These are phyloP conservation scores for Strigamia crassipes DNA, from an alignment of 2,888 invertebrate genomes.

Conservation along the genomic window DNA sequence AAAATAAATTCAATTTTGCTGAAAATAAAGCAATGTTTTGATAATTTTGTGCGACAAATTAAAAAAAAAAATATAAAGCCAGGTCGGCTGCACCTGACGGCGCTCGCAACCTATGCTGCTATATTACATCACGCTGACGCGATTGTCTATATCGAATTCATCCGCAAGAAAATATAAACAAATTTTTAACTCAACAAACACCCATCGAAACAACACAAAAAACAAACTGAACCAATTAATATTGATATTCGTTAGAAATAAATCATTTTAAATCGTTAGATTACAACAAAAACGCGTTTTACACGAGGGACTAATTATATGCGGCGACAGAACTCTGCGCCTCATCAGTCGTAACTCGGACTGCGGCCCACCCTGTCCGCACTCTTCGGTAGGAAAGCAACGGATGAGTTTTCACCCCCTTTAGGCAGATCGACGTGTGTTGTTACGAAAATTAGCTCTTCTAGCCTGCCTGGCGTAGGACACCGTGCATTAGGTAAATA, in stretches of 20 bases:
- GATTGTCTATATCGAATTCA: conserved; percentile 12
- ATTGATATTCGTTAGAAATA: neutral
- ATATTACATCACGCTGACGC: conserved; percentile 26
- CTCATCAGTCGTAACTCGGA: conserved; percentile 22
- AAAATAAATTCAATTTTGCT: neutral
- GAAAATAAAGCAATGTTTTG: neutral
- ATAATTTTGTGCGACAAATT: neutral
- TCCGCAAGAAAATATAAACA: neutral
- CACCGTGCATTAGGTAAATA: conserved; percentile 38
- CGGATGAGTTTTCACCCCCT: conserved; percentile 32
- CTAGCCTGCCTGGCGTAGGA: conserved; percentile 23
- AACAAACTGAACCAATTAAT: neutral
- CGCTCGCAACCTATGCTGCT: conserved; percentile 28
- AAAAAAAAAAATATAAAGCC: neutral
- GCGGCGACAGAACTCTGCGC: conserved; percentile 36
- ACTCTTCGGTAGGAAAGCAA: conserved; percentile 38
- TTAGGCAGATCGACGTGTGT: conserved; percentile 30
- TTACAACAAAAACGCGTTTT: neutral
- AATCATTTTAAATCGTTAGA: neutral
- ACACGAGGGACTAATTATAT: neutral
- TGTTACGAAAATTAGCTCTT: conserved; percentile 32
- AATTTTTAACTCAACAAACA: neutral
- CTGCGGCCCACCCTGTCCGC: conserved; percentile 40
- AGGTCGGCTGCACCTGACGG: conserved; percentile 38
- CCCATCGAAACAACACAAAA: neutral